Conservation (phyloP, 2,113 vertebrate genomes). For the Pygoscelis adeliae region DNA sequence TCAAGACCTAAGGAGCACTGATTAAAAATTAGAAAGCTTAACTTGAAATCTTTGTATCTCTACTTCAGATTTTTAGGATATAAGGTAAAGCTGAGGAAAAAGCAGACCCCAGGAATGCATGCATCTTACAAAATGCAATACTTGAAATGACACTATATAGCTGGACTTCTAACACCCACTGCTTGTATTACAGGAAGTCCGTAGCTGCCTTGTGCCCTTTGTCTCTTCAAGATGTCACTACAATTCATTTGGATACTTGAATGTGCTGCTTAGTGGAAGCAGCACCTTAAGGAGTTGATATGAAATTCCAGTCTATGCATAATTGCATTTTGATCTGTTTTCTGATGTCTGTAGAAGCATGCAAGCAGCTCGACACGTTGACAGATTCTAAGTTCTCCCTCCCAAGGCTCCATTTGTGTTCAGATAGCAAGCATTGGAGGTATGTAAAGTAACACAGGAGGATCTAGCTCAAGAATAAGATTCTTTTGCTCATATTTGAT, state of each 20-base stretch:
- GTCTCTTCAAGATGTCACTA: neutral
- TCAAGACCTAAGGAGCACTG: neutral
- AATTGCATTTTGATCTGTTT: conserved; percentile 55
- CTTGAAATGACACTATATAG: neutral
- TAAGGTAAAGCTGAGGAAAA: neutral
- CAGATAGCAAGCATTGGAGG: neutral
- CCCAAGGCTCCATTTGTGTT: neutral
- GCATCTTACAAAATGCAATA: neutral
- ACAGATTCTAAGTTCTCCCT: neutral
- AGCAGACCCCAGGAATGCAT: neutral
- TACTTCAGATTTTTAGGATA: neutral
- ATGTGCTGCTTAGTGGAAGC: neutral
- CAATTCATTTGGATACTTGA: neutral
- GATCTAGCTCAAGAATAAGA: neutral
- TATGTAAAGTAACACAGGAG: neutral
- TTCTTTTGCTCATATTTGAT: neutral
- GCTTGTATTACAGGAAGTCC: neutral
- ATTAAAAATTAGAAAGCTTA: neutral
- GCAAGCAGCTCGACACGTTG: neutral
- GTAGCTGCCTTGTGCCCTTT: neutral
- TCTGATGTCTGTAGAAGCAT: neutral
- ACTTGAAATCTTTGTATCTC: neutral
- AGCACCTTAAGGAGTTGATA: conserved; percentile 30
- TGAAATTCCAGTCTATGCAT: conserved; percentile 18
- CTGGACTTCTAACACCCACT: neutral